A percentile compares a stretch with the other conserved stretches of the same genome.
Conservation (phyloP, 2,113 vertebrate species). For the Isurus oxyrinchus region DNA sequence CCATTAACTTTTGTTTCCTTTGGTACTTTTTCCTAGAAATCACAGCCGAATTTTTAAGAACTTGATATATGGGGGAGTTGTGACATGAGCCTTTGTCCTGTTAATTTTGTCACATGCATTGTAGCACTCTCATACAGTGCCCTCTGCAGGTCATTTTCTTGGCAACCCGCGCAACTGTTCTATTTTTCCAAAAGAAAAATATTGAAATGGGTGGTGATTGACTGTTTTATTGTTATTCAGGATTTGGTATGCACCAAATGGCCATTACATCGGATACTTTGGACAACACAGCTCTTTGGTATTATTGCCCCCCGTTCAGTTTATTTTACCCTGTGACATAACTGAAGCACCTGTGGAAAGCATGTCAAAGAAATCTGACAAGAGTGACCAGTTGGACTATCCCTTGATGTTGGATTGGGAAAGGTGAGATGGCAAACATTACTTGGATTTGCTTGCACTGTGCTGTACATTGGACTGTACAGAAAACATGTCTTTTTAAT, state of each 20-base stretch:
- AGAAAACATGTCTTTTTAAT: background rate
- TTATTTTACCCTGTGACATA: slow-evolving; percentile 19
- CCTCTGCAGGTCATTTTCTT: background rate
- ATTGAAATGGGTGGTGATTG: background rate
- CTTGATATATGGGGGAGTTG: background rate
- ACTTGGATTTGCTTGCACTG: background rate
- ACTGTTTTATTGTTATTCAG: slow-evolving; percentile 23
- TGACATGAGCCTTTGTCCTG: no score
- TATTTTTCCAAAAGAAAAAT: background rate
- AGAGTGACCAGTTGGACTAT: slow-evolving; percentile 4
- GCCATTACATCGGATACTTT: slow-evolving; percentile 38
- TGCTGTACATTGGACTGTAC: background rate
- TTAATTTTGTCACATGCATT: background rate
- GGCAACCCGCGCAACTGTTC: background rate
- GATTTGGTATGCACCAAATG: slow-evolving; percentile 36
- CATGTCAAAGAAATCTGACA: background rate
- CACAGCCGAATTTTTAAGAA: background rate
- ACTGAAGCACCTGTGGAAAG: slow-evolving; percentile 5
- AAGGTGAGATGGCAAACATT: slow-evolving; percentile 15
- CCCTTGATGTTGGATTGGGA: slow-evolving; percentile 25
- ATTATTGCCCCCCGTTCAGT: background rate
- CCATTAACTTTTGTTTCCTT: background rate
- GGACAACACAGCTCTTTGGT: background rate
- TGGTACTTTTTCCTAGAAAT: background rate
- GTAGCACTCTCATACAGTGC: background rate